Percentiles rank a stretch among this genome's conserved stretches.
phyloP scores from a whole-genome alignment of 2,888 invertebrate genomes.

The Trachelus troglodyta region DNA sequence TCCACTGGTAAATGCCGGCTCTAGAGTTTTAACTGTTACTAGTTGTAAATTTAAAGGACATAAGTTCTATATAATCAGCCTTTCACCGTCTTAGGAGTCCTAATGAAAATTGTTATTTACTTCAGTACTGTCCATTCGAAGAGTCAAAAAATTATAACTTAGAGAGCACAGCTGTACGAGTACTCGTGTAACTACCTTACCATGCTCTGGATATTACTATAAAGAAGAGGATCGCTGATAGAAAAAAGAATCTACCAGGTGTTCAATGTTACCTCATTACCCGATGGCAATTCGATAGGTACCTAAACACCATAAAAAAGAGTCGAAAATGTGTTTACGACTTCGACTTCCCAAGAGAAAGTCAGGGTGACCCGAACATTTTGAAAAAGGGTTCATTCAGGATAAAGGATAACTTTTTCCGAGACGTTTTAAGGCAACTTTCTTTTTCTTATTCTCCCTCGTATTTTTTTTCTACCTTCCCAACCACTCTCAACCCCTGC shows the following conservation, averaged over 20 bases:
- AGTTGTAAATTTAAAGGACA: neutral
- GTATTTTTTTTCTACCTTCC: slow-evolving; percentile 12
- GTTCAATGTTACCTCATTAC: neutral
- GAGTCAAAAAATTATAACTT: neutral
- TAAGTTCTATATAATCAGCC: neutral
- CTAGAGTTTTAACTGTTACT: neutral
- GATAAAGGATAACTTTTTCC: slow-evolving; percentile 38
- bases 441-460: slow-evolving; percentile 44
- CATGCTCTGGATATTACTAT: neutral
- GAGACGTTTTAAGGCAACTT: slow-evolving; percentile 40
- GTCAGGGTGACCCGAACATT: slow-evolving; percentile 5
- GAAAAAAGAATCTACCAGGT: neutral
- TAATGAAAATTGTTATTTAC: neutral
- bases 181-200: neutral
- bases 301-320: slow-evolving; percentile 60
- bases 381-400: slow-evolving; percentile 51
- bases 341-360: slow-evolving; percentile 36
- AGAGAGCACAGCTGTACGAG: neutral
- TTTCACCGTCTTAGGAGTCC: neutral
- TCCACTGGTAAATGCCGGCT: neutral
- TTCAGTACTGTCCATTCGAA: neutral
- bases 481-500: slow-evolving; percentile 54
- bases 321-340: slow-evolving; percentile 50
- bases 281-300: slow-evolving; percentile 26
- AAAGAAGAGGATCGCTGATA: neutral